phyloP scores from a whole-genome alignment of 2,888 invertebrate species.

The Busseola fusca region DNA sequence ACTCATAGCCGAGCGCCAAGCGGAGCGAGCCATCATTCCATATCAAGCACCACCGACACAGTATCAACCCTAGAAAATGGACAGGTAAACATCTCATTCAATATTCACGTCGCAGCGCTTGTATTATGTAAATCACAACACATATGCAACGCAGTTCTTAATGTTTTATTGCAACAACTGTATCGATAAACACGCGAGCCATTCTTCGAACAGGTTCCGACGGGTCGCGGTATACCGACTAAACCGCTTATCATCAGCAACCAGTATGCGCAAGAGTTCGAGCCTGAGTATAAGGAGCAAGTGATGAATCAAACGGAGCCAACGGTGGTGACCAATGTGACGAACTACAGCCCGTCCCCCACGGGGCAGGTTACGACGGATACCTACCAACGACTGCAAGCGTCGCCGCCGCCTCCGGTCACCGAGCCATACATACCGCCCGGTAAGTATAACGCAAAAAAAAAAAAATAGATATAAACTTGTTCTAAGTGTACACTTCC shows the following conservation, averaged over 20 bases:
- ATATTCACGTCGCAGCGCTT: constrained; percentile 42
- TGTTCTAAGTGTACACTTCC: neutral
- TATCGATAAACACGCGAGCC: constrained; percentile 32
- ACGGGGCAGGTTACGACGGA: constrained; percentile 68
- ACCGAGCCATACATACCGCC: constrained; percentile 83
- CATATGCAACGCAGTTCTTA: constrained; percentile 26
- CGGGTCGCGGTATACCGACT: constrained; percentile 80
- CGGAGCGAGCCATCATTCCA: constrained; percentile 86
- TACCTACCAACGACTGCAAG: constrained; percentile 77
- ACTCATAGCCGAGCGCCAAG: constrained; percentile 87
- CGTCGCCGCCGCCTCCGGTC: constrained; percentile 79
- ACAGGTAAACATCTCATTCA: constrained; percentile 76
- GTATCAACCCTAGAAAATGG: constrained; percentile 87
- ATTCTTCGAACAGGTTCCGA: constrained; percentile 72
- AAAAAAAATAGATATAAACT: neutral
- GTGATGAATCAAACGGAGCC: constrained; percentile 56
- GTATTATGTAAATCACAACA: constrained; percentile 47
- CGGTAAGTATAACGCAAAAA: constrained; percentile 70
- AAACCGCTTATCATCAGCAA: constrained; percentile 86
- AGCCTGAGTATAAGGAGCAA: constrained; percentile 81
- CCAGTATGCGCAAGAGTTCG: constrained; percentile 85
- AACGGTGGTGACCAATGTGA: constrained; percentile 55
- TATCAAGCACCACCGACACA: constrained; percentile 84
- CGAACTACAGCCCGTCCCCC: constrained; percentile 74
- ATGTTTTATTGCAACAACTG: constrained; percentile 35